Conservation (phyloP, 2,888 invertebrate genomes). For the Acleris literana region DNA sequence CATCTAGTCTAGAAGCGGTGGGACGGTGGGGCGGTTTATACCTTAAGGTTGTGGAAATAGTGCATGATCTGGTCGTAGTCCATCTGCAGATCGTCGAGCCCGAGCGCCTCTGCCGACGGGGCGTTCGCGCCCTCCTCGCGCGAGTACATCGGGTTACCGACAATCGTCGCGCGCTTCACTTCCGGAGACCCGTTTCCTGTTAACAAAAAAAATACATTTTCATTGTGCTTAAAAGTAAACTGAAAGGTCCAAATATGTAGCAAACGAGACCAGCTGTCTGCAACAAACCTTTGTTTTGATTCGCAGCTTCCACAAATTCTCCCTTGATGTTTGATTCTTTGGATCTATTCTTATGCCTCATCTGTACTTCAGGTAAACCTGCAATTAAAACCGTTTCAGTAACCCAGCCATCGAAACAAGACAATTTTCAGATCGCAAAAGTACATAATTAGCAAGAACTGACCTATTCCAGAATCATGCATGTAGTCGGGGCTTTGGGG, state of each 20-base stretch:
- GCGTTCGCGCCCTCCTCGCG: conserved; percentile 66
- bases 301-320: conserved; percentile 84
- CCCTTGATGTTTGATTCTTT: conserved; percentile 70
- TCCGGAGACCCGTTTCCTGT: conserved; percentile 81
- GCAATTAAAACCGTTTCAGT: conserved; percentile 40
- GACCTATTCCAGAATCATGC: conserved; percentile 82
- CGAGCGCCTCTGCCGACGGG: conserved; percentile 85
- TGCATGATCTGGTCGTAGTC: conserved; percentile 99
- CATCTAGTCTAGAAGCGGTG: conserved; percentile 78
- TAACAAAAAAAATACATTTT: conserved; percentile 10
- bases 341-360: conserved; percentile 74
- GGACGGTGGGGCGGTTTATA: conserved; percentile 79
- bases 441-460: conserved; percentile 36
- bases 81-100: conserved; percentile 94
- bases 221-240: neutral
- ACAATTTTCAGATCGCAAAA: neutral
- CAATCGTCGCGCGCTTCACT: conserved; percentile 92
- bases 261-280: neutral
- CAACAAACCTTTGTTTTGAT: conserved; percentile 72
- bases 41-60: conserved; percentile 98
- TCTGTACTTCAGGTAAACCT: conserved; percentile 79
- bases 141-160: conserved; percentile 95
- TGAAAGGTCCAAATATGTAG: neutral
- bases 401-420: neutral
- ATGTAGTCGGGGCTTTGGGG: conserved; percentile 81